Evolutionary conservation across 2,797 vertebrate species (phyloP).

Genomic region (Acanthiza pusilla): DNA sequence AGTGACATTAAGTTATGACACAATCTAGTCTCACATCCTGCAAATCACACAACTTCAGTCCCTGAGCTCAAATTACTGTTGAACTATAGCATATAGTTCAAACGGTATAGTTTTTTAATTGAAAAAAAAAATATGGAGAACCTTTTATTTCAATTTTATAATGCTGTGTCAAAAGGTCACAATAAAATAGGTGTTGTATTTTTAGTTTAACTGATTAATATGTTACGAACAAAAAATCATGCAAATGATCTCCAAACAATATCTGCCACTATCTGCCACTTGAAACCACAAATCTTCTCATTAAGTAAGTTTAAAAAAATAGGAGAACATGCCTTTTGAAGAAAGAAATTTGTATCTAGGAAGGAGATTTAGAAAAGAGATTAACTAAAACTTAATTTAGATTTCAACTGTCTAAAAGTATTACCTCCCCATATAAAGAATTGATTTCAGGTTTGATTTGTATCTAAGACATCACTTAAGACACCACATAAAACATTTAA

Average conservation of each 20-base stretch:
- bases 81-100: neutral
- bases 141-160: neutral
- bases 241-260: neutral
- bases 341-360: neutral
- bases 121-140: neutral
- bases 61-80: neutral
- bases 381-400: neutral
- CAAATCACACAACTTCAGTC: neutral
- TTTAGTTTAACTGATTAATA: neutral
- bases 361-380: neutral
- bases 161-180: neutral
- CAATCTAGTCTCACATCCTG: neutral
- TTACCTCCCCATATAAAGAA: neutral
- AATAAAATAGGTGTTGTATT: neutral
- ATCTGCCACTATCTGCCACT: neutral
- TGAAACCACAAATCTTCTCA: neutral
- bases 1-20: neutral
- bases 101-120: neutral
- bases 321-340: neutral
- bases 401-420: neutral
- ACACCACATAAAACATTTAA: neutral
- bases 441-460: neutral
- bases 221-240: neutral
- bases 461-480: neutral
- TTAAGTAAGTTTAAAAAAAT: neutral